These are phyloP conservation scores for Euura saliciscinereae DNA, from an alignment of 1,140 invertebrate species.

Conservation along the genomic window DNA sequence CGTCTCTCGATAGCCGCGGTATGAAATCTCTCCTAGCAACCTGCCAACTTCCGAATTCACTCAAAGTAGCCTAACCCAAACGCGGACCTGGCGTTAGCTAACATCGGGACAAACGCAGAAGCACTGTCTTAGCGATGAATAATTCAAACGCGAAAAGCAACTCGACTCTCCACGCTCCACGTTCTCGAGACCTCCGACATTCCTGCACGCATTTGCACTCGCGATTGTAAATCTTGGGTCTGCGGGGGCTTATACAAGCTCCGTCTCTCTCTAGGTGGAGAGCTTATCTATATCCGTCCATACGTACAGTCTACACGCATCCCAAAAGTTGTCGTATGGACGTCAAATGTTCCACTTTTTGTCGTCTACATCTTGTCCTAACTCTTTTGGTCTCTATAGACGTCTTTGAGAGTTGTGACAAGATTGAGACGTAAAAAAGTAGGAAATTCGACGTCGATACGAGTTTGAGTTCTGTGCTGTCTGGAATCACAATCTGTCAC, in stretches of 20 bases:
- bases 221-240: slow-evolving; percentile 54
- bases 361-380: too few species aligned
- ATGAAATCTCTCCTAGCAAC: not conserved
- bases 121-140: slow-evolving; percentile 46
- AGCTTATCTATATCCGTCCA: not conserved
- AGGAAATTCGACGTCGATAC: too few species aligned
- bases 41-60: slow-evolving; percentile 28
- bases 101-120: slow-evolving; percentile 37
- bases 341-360: too few species aligned
- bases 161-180: slow-evolving; percentile 19
- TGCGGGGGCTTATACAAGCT: slow-evolving; percentile 23
- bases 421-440: too few species aligned
- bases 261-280: slow-evolving; percentile 27
- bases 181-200: slow-evolving; percentile 38
- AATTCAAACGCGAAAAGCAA: slow-evolving; percentile 49
- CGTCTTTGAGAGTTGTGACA: too few species aligned
- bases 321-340: too few species aligned
- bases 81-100: slow-evolving; percentile 26
- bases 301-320: too few species aligned
- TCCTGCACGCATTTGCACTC: slow-evolving; percentile 53
- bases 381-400: too few species aligned
- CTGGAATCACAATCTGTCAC: too few species aligned
- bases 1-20: too few species aligned
- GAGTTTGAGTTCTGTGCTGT: too few species aligned
- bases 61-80: slow-evolving; percentile 29